Evolutionary conservation across 2,797 vertebrate species (phyloP), one percentile per base, ranked within the genome.

Genomic region (Sitta carolinensis): DNA sequence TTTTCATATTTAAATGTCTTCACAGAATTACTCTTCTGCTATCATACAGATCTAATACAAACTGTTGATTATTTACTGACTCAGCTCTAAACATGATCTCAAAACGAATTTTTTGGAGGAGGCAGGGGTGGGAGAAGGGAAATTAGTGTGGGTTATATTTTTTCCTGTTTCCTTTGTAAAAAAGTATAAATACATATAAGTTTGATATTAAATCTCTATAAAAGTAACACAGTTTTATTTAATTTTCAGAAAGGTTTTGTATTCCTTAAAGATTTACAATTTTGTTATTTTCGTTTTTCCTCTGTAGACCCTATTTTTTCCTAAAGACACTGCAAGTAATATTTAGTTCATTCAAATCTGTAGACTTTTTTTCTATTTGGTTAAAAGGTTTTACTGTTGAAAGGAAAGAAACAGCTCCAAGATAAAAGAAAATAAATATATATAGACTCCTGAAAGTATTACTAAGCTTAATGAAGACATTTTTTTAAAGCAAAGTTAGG

Each of bases 71-170:
- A 29, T 36, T 52, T 84, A 26, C 16, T 48, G 32, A 1, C 6
- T n/a, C 13, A 63, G 27, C 1, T 54, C 14, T 66, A 59, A 25
- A 38, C 6, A 32, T 7, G 4, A 74, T 47, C 14, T 66, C 27
- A 69, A 57, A 66, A 22, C 9, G 2, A 47, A 10, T 34, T 66
- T 45, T 7, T 21, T 42, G 4, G 9, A 4, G 3, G 3, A 5
- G 19, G 18, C 19, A 20, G 23, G 8, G 2, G 3, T 61, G 5
- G 4, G 4, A 7, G 2, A 19, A 20, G 4, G 6, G 2, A 58
- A 75, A 67, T 38, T 7, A 84, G 50, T 79, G 3, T 1, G 0
- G 14, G 2, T 70, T 73, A 62, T 3, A 30, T 38, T 75, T 87
- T 69, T 80, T 40, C 18, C 2, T n/a, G 4, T 57, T 80, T 83